phyloP scores from a whole-genome alignment of 1,140 invertebrate species.

The Brachionus asplanchnoidis region DNA sequence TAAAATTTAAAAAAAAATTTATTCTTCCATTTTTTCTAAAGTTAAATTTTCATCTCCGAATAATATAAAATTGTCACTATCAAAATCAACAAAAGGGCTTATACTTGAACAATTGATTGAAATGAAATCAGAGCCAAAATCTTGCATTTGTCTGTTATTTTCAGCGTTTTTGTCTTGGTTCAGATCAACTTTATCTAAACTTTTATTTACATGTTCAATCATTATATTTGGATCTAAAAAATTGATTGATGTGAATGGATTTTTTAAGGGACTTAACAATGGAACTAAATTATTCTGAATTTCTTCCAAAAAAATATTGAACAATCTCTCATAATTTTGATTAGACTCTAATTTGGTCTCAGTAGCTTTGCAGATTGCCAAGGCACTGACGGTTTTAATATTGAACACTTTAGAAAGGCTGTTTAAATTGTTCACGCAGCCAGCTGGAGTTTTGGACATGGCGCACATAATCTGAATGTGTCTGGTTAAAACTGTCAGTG shows the following conservation, averaged over 20 bases:
- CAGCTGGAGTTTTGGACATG: neutral
- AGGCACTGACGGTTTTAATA: conserved; percentile 19
- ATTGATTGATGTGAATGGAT: neutral
- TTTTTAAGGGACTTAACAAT: neutral
- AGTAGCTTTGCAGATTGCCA: neutral
- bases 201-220: neutral
- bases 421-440: conserved; percentile 12
- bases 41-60: neutral
- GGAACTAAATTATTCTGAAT: neutral
- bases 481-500: neutral
- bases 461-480: conserved; percentile 28
- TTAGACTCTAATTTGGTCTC: neutral
- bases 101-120: neutral
- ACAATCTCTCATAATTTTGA: neutral
- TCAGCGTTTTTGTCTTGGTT: neutral
- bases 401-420: conserved; percentile 27
- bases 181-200: neutral
- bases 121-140: conserved; percentile 24
- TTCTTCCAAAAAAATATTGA: neutral
- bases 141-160: neutral
- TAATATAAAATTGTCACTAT: neutral
- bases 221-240: neutral
- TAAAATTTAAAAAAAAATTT: neutral
- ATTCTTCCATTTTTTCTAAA: neutral
- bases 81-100: conserved; percentile 3